Conservation (phyloP, 2,888 invertebrate species). For the Apomyelois bistriatella region DNA sequence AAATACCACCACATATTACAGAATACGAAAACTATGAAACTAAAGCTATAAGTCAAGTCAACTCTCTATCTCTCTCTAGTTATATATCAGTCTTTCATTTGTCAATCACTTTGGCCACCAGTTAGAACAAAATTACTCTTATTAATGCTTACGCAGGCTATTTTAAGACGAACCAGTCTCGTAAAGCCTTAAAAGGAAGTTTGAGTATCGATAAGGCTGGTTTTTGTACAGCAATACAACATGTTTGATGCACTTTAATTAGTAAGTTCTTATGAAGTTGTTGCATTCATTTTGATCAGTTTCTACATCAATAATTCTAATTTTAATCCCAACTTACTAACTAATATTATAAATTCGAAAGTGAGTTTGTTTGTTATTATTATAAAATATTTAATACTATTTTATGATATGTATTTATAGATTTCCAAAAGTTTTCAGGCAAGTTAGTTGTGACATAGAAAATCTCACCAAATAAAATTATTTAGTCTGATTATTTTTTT, state of each 20-base stretch:
- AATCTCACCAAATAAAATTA: no score
- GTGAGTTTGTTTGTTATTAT: no score
- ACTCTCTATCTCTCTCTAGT: neutral
- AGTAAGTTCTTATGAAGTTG: neutral
- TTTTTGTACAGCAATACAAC: neutral
- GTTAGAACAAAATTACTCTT: conserved; percentile 9
- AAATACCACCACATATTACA: no score
- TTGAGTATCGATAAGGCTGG: neutral
- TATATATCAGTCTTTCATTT: neutral
- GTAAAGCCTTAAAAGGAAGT: conserved; percentile 1
- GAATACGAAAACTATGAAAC: no score
- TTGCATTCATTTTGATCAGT: neutral
- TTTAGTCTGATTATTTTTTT: no score
- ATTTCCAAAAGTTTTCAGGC: no score
- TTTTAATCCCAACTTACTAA: no score
- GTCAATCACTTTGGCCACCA: neutral
- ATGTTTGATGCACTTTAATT: neutral
- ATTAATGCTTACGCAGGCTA: conserved; percentile 6
- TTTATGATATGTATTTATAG: no score
- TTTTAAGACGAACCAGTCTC: conserved; percentile 7
- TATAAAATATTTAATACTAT: no score
- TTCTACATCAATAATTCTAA: neutral
- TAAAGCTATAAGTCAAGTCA: neutral
- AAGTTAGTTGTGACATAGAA: no score
- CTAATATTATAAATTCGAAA: no score